Base-by-base conservation (phyloP, 2,113 vertebrate species). In the Hoplias malabaricus region DNA sequence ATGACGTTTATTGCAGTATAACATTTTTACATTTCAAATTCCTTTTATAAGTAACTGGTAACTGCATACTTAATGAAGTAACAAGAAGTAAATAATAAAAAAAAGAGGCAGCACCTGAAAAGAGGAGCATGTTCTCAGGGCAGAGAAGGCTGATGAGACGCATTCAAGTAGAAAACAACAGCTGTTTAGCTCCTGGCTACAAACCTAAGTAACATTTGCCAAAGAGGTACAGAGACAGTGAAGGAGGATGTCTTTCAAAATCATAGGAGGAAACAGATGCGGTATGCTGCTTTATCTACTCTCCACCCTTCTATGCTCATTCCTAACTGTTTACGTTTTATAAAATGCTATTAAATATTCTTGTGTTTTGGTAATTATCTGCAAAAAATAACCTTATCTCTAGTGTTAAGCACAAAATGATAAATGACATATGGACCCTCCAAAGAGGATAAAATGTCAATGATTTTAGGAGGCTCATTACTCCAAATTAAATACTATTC, bases 101-200 rank as follows among this genome's bases (percentile, higher is more conserved):
- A 85, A 84, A 82, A 83, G 82, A 79, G 72, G 57, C 74, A 76
- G 78, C 84, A 81, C 84, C 40, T 83, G 84, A 88, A 84, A 88
- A 83, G 81, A 82, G 69, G 75, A 82, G 86, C 75, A 85, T 78
- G 77, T 71, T 83, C 62, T 77, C 33, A 82, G 84, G 87, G 83
- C 86, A 86, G 73, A 78, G 83, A 86, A 84, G 82, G 86, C 85
- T 82, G 82, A 80, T 81, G 81, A 84, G 83, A 83, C 61, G 85
- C 90, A 82, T 75, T 73, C 81, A 84, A 87, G 89, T 89, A 90
- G 92, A 93, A 90, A 93, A 91, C 92, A 93, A 90, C 92, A 93
- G 90, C 90, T 93, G 92, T 85, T 89, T 91, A 73, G 89, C 92
- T 93, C 31, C 78, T 92, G 92, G 92, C 92, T 86, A 92, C 86